Percentiles rank a stretch among this genome's conserved stretches.
These are phyloP conservation scores for Phaethon lepturus DNA, from an alignment of 2,113 vertebrate genomes.

Conservation along the genomic window DNA sequence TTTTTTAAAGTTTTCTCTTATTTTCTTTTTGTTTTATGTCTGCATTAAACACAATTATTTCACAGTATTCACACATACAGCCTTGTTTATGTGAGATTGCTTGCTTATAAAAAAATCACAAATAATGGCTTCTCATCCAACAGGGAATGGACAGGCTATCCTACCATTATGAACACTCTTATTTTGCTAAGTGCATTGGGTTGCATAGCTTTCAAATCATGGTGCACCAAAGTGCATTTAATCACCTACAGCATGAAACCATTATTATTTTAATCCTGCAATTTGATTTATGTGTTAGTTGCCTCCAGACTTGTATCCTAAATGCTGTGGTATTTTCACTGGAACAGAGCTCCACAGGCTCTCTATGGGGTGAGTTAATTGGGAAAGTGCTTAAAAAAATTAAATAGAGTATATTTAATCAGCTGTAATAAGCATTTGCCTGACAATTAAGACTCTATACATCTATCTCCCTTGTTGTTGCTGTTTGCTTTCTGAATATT, in stretches of 20 bases:
- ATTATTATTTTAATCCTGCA: conserved; percentile 48
- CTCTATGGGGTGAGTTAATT: conserved; percentile 58
- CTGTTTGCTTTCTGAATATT: conserved; percentile 35
- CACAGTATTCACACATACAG: conserved; percentile 12
- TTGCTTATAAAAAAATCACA: conserved; percentile 47
- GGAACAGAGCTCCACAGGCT: conserved; percentile 45
- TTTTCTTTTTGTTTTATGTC: conserved; percentile 47
- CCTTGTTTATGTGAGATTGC: conserved; percentile 61
- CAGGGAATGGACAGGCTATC: conserved; percentile 51
- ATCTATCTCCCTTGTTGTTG: background rate
- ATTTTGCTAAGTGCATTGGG: conserved; percentile 16
- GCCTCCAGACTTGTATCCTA: conserved; percentile 31
- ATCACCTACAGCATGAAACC: conserved; percentile 56
- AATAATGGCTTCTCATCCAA: conserved; percentile 60
- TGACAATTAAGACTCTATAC: conserved; percentile 1
- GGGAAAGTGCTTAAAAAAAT: conserved; percentile 29
- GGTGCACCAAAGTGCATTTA: conserved; percentile 40
- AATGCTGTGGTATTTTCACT: conserved; percentile 53
- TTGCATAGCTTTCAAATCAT: conserved; percentile 38
- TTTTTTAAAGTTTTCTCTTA: conserved; percentile 49
- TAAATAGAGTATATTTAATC: conserved; percentile 20
- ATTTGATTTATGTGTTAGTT: conserved; percentile 48
- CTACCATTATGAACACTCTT: conserved; percentile 18
- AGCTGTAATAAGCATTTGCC: background rate
- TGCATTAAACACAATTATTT: conserved; percentile 50